Evolutionary conservation across 1,140 invertebrate genomes (phyloP), one percentile per base, ranked within the genome.

Genomic region (Metopolophium dirhodum): DNA sequence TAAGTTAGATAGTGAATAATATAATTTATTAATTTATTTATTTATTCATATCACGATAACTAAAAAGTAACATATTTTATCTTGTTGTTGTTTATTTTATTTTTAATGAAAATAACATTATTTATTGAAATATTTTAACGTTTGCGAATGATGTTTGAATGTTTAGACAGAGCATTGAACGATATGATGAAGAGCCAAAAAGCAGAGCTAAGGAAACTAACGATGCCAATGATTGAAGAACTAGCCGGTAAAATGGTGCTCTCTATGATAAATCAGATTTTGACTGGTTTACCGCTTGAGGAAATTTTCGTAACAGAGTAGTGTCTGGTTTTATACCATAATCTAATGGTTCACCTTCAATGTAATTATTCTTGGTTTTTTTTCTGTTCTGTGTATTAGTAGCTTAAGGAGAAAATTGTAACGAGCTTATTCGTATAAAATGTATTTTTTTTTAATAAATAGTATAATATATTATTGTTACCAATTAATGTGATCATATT

Each of bases 161-260:
- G 93, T 94, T 20, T 94, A 95, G 94, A 94, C n/a, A 94, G 94
- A 30, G 94, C 94, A 20, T 68, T 94, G 26, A 94, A 95, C 90
- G 77, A 91, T 22, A 94, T 94, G 22, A 68, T 95, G 7, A 95
- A 94, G 45, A 94, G 94, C n/a, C 94, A 94, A 91, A 94, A 94
- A 54, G 92, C 93, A 26, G 94, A 95, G 93, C 61, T 95, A 23
- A 94, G 94, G 85, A 93, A 93, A 37, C 37, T 90, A 8, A 30
- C 94, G 26, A 93, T 94, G 61, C 95, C 94, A 6, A 77, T 94
- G 23, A 94, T 94, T 2, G 94, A 95, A 90, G 91, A 94, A 86
- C 57, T 94, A 14, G 93, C 94, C 9, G 85, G 91, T 7, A 87
- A 94, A 77, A 91, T 95, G 26, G 83, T 94, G 4, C 77, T 94